phyloP scores from a whole-genome alignment of 2,888 invertebrate species.

The Prostheceraeus crozeri region DNA sequence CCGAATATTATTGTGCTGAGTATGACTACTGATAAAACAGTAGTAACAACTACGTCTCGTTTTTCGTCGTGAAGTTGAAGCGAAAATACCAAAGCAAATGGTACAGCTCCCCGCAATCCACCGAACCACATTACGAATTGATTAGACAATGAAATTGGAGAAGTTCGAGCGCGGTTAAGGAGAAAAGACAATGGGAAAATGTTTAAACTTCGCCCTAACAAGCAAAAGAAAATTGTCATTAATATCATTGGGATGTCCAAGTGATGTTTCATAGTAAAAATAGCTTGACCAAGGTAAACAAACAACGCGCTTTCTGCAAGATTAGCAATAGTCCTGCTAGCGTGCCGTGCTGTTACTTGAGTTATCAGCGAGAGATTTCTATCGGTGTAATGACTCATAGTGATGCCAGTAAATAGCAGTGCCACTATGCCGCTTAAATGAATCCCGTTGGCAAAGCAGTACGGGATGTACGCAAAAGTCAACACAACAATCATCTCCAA shows the following conservation, averaged over 20 bases:
- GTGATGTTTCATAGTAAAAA: slow-evolving; percentile 85
- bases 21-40: no score
- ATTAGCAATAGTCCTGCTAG: slow-evolving; percentile 89
- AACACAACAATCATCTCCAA: slow-evolving; percentile 96
- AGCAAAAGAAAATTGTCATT: slow-evolving; percentile 83
- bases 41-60: no score
- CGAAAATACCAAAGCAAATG: slow-evolving; percentile 95
- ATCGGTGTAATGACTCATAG: slow-evolving; percentile 99
- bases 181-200: slow-evolving; percentile 87
- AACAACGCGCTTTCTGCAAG: slow-evolving; percentile 96
- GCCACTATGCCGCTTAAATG: slow-evolving; percentile 97
- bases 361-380: slow-evolving; percentile 94
- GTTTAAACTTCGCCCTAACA: slow-evolving; percentile 86
- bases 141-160: slow-evolving; percentile 94
- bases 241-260: slow-evolving; percentile 79
- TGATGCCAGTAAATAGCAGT: slow-evolving; percentile 93
- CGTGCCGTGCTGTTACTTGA: slow-evolving; percentile 80
- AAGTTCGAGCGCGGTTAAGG: slow-evolving; percentile 89
- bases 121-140: slow-evolving; percentile 99
- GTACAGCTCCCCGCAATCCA: slow-evolving; percentile 88
- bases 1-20: no score
- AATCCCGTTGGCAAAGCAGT: slow-evolving; percentile 91
- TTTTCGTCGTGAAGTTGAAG: no score
- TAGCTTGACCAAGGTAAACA: slow-evolving; percentile 86
- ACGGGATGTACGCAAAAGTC: slow-evolving; percentile 94